These are phyloP conservation scores for Morone saxatilis DNA, from an alignment of 2,113 vertebrate genomes.

Conservation along the genomic window DNA sequence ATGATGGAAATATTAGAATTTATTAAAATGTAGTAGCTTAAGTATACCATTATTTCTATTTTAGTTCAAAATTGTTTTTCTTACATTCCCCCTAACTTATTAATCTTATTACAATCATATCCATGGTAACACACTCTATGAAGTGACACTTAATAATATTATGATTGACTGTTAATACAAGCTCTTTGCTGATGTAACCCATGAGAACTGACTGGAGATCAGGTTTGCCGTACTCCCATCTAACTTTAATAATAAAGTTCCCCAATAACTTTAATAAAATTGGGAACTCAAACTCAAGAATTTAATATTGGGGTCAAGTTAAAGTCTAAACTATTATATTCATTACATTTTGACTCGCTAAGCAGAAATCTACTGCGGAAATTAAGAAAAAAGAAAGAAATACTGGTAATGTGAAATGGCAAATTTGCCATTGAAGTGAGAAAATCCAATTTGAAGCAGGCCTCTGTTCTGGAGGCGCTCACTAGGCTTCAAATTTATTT, in stretches of 20 bases:
- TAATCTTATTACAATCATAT: neutral
- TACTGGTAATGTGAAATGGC: slow-evolving; percentile 61
- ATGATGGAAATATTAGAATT: neutral
- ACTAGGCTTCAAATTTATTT: slow-evolving; percentile 64
- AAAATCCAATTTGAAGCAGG: slow-evolving; percentile 77
- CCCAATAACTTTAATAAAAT: slow-evolving; percentile 42
- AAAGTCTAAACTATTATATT: slow-evolving; percentile 55
- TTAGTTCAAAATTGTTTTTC: neutral
- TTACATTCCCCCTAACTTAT: neutral
- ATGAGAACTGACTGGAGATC: neutral
- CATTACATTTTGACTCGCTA: slow-evolving; percentile 63
- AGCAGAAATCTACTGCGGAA: slow-evolving; percentile 66
- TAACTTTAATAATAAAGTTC: slow-evolving; percentile 47
- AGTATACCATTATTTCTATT: neutral
- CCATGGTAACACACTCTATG: neutral
- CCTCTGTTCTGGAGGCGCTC: slow-evolving; percentile 67
- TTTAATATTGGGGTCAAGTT: slow-evolving; percentile 44
- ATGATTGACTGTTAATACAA: neutral
- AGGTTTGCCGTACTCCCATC: neutral
- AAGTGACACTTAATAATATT: slow-evolving; percentile 13
- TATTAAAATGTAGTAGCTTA: neutral
- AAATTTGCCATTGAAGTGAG: slow-evolving; percentile 75
- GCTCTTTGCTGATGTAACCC: neutral
- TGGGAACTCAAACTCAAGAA: slow-evolving; percentile 4
- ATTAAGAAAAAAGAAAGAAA: slow-evolving; percentile 69